phyloP scores from a whole-genome alignment of 2,888 invertebrate species.

The Plebejus melissa region DNA sequence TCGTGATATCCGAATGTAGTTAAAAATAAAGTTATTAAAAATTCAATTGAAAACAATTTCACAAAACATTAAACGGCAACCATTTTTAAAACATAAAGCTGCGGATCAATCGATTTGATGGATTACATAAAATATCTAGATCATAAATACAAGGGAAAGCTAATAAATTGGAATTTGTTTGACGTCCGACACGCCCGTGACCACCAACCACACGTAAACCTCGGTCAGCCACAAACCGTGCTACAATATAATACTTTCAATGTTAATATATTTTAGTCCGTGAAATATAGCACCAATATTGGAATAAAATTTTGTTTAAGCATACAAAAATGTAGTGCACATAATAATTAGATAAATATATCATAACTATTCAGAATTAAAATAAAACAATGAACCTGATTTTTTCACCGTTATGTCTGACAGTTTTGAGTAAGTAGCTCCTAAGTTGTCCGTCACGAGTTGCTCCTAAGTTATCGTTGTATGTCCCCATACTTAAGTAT shows the following conservation, averaged over 20 bases:
- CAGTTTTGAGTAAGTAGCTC: no score
- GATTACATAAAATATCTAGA: background rate
- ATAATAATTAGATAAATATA: no score
- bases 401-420: no score
- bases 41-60: background rate
- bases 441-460: no score
- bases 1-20: no score
- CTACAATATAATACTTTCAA: background rate
- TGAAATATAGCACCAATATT: background rate
- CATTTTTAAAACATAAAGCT: background rate
- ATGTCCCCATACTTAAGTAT: no score
- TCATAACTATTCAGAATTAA: no score
- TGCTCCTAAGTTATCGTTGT: no score
- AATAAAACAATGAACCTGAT: no score
- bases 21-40: no score
- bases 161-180: constrained; percentile 8
- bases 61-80: background rate
- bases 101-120: background rate
- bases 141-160: background rate
- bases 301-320: background rate
- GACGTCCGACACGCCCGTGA: background rate
- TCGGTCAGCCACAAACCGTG: background rate
- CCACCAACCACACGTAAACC: background rate
- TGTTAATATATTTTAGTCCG: background rate
- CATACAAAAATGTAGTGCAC: background rate